Percentiles rank a stretch among this genome's conserved stretches.
phyloP scores from a whole-genome alignment of 1,140 invertebrate genomes.

The Zaprionus ornatus region DNA sequence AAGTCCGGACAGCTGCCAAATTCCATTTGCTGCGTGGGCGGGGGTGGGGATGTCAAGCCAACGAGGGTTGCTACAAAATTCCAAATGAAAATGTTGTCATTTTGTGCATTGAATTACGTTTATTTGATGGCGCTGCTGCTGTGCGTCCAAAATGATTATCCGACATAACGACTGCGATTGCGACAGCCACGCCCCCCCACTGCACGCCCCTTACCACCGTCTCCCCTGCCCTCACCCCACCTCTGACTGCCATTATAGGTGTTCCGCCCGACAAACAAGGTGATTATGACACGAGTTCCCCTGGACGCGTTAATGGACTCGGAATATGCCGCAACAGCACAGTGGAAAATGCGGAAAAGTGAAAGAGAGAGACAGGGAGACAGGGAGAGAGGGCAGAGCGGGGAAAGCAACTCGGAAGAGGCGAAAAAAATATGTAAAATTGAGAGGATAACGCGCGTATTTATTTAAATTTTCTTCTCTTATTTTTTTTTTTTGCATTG shows the following conservation, averaged over 20 bases:
- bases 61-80: constrained; percentile 38
- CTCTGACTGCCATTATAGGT: constrained; percentile 56
- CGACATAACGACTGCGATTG: constrained; percentile 60
- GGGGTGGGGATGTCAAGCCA: not conserved
- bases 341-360: constrained; percentile 5
- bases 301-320: constrained; percentile 72
- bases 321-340: constrained; percentile 34
- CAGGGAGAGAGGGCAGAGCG: not conserved
- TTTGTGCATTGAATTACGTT: constrained; percentile 79
- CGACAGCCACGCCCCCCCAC: constrained; percentile 25
- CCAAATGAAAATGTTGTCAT: constrained; percentile 77
- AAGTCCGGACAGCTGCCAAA: constrained; percentile 43
- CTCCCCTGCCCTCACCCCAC: not conserved
- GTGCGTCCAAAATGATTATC: constrained; percentile 63
- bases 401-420: not conserved
- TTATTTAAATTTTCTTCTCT: constrained; percentile 65
- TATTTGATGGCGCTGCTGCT: constrained; percentile 59
- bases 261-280: constrained; percentile 74
- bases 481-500: constrained; percentile 25
- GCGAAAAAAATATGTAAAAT: constrained; percentile 30
- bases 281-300: constrained; percentile 72
- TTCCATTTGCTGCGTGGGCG: constrained; percentile 15
- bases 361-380: constrained; percentile 1
- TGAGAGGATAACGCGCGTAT: constrained; percentile 49
- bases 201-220: not conserved